Conservation (phyloP, 2,888 invertebrate species). For the Matsumyia berberina region DNA sequence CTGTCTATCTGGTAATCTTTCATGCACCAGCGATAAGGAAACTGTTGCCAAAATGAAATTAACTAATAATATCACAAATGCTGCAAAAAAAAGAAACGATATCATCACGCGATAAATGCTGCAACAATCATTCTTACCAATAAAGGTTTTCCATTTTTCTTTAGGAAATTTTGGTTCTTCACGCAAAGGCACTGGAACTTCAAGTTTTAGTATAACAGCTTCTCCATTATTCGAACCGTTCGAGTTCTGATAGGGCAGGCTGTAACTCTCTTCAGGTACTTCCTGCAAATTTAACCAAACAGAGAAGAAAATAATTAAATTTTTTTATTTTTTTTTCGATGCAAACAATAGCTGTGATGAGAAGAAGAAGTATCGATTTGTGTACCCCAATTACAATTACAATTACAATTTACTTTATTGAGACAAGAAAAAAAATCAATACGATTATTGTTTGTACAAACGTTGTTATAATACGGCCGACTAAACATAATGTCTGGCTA, state of each 20-base stretch:
- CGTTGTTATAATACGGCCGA: too few species aligned
- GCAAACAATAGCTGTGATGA: not conserved
- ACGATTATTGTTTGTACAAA: too few species aligned
- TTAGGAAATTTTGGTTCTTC: slow-evolving; percentile 92
- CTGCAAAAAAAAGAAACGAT: slow-evolving; percentile 83
- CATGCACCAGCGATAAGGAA: slow-evolving; percentile 93
- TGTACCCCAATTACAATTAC: too few species aligned
- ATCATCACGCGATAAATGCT: not conserved
- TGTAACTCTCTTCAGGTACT: slow-evolving; percentile 80
- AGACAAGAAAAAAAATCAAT: too few species aligned
- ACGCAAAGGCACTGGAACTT: slow-evolving; percentile 88
- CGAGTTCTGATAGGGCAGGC: slow-evolving; percentile 78
- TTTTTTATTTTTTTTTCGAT: too few species aligned
- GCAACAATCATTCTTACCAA: slow-evolving; percentile 84
- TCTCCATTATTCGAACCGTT: slow-evolving; percentile 78
- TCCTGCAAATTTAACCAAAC: slow-evolving; percentile 74
- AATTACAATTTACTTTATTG: too few species aligned
- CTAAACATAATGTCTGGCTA: too few species aligned
- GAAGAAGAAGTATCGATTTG: slow-evolving; percentile 15
- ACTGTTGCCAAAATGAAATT: slow-evolving; percentile 88
- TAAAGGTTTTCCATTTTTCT: slow-evolving; percentile 92
- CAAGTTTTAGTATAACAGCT: slow-evolving; percentile 86
- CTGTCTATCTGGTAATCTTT: slow-evolving; percentile 92
- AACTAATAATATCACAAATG: slow-evolving; percentile 87
- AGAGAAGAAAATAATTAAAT: slow-evolving; percentile 34